Conservation (phyloP, 1,140 invertebrate species). For the Drosophila sp. region DNA sequence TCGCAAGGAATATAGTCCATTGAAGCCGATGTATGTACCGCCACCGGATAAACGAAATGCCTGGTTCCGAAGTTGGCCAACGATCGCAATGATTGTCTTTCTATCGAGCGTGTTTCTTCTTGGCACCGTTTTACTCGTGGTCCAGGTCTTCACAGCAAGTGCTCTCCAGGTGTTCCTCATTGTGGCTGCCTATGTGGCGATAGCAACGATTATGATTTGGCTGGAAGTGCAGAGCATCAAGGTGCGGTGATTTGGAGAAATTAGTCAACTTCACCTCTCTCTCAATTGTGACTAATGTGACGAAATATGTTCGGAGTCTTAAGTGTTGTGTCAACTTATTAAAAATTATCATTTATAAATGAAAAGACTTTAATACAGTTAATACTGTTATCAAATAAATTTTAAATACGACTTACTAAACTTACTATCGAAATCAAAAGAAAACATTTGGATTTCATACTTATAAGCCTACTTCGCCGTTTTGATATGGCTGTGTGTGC, state of each 20-base stretch:
- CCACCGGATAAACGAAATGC: constrained; percentile 64
- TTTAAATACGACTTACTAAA: constrained; percentile 40
- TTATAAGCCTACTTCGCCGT: neutral
- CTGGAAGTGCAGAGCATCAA: constrained; percentile 72
- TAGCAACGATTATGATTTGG: constrained; percentile 66
- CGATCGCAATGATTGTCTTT: constrained; percentile 63
- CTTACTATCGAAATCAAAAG: constrained; percentile 11
- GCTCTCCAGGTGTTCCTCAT: constrained; percentile 61
- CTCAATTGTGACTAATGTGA: constrained; percentile 43
- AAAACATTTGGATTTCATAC: constrained; percentile 12
- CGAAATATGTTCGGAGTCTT: constrained; percentile 33
- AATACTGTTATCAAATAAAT: constrained; percentile 44
- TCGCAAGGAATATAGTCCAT: constrained; percentile 69
- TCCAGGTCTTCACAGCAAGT: constrained; percentile 62
- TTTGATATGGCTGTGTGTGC: neutral
- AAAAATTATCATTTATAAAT: constrained; percentile 37
- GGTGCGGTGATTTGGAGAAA: constrained; percentile 55
- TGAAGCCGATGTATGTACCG: constrained; percentile 55
- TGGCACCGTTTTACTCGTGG: constrained; percentile 62
- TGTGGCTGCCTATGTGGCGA: constrained; percentile 54
- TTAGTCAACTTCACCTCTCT: neutral
- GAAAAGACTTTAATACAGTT: constrained; percentile 32
- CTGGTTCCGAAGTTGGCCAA: constrained; percentile 69
- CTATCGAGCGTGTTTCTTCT: constrained; percentile 57
- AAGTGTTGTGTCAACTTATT: constrained; percentile 64